Evolutionary conservation across 53 echinoderm and acorn worm genomes (phyloP), one percentile per base, ranked within the genome.

Genomic region (Henricia sp.): DNA sequence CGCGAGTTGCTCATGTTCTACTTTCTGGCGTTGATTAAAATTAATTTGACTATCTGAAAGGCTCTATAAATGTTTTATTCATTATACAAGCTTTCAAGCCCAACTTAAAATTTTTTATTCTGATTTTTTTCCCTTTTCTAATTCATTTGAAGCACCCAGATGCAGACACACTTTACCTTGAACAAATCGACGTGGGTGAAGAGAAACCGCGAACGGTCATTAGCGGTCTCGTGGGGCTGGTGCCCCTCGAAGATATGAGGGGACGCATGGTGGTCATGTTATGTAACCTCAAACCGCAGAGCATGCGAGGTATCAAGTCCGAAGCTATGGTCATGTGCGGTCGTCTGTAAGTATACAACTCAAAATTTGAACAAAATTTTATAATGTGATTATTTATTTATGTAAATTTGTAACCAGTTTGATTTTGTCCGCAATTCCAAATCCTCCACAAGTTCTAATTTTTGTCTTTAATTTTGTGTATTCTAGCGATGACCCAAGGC

Each of bases 271-370:
- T 96, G 11, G 91, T 96, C 46, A 85, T 93, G 80, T 55, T 96
- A 39, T 96, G 96, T 52, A 96, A 96, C 46, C 89, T 96, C 11
- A 96, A 96, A 62, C 93, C 93, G 42, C 89, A 89, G 87, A 96
- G 93, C 74, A 96, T 96, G 96, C 84, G 96, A 41, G 96, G 96
- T 4, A 87, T 96, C 5, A 87, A 91, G 56, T 96, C 96, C 13
- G 72, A 96, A 37, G 93, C 90, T 9, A 93, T 96, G 96, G 89
- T 96, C 67, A 93, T 96, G 91, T 96, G 96, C 82, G 96, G 87
- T 13, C 84, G 70, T 19, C 39, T 58, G 96, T 96, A 82, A 91
- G 96, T 91, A 26, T 66, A 19, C 19, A 19, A 6, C 8, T 53
- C 6, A 17, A 6, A 10, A 10, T 53, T 53, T 16, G 3, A 6